Conservation (phyloP, 2,888 invertebrate genomes). For the Aleiodes alternator region DNA sequence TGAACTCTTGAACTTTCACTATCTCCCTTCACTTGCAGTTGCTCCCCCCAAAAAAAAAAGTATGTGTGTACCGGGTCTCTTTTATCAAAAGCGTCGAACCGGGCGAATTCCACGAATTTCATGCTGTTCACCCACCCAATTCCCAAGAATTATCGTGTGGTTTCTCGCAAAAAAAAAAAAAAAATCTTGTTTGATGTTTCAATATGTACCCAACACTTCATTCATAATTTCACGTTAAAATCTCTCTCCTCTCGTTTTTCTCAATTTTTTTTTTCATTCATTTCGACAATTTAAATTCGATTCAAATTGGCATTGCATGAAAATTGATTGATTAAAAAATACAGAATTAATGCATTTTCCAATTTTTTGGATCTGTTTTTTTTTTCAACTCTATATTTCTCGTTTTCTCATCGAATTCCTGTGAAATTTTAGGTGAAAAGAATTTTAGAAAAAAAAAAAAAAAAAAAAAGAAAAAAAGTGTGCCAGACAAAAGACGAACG, state of each 20-base stretch:
- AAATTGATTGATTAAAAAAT: neutral
- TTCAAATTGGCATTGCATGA: too few species aligned
- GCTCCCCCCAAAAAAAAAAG: neutral
- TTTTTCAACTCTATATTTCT: neutral
- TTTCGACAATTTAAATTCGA: neutral
- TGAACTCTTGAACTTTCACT: constrained; percentile 37
- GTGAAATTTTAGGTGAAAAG: neutral
- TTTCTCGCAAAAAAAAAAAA: constrained; percentile 1
- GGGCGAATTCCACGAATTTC: constrained; percentile 26
- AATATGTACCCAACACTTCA: constrained; percentile 20
- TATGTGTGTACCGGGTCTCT: neutral
- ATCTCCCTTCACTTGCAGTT: constrained; percentile 20
- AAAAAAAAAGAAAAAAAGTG: neutral
- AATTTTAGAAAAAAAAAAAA: neutral
- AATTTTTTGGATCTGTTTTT: neutral
- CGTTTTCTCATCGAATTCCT: neutral
- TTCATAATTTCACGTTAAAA: constrained; percentile 9
- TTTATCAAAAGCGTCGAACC: constrained; percentile 33
- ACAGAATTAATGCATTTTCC: neutral
- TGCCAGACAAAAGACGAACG: constrained; percentile 40
- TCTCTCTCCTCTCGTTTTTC: neutral
- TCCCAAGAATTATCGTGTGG: constrained; percentile 4
- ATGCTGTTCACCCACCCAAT: constrained; percentile 10
- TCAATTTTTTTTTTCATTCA: neutral
- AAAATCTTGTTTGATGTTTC: constrained; percentile 14